These are phyloP conservation scores for Sphenodon punctatus DNA, from an alignment of 2,797 vertebrate genomes.

Conservation along the genomic window DNA sequence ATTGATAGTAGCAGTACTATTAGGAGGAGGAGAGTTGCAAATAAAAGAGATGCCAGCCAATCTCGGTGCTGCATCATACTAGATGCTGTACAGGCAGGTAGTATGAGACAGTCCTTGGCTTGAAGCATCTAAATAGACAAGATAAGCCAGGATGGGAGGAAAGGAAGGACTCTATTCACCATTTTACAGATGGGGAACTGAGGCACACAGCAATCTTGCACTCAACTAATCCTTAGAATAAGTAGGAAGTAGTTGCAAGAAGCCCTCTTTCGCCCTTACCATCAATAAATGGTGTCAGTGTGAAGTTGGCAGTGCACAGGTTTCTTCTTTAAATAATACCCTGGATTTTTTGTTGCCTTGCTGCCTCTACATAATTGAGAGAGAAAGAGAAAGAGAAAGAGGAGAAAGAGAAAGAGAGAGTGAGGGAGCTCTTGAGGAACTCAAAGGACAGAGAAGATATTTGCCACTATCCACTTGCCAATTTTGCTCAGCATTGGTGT, in stretches of 20 bases:
- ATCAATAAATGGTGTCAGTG: neutral
- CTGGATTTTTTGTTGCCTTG: neutral
- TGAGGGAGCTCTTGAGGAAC: neutral
- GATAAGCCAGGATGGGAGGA: fast-evolving
- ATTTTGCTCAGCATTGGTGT: too few relatives aligned
- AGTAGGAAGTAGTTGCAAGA: neutral
- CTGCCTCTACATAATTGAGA: too few relatives aligned
- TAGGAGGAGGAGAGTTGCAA: too few relatives aligned
- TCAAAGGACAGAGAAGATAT: fast-evolving
- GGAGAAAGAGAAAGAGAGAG: too few relatives aligned
- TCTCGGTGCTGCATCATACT: too few relatives aligned
- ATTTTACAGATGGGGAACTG: neutral
- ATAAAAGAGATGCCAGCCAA: too few relatives aligned
- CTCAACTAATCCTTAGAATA: neutral
- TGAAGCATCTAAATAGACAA: neutral
- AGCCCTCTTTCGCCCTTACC: neutral
- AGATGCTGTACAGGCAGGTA: neutral
- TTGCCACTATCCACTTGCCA: fast-evolving
- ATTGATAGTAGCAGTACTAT: too few relatives aligned
- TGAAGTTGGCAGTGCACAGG: too few relatives aligned
- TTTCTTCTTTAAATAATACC: neutral
- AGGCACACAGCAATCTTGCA: neutral
- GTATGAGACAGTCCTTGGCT: neutral
- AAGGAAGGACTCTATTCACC: neutral
- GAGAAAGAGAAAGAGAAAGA: too few relatives aligned